Percentiles rank a stretch among this genome's conserved stretches.
Evolutionary conservation across 2,113 vertebrate species (phyloP).

Genomic region (Pungitius pungitius): DNA sequence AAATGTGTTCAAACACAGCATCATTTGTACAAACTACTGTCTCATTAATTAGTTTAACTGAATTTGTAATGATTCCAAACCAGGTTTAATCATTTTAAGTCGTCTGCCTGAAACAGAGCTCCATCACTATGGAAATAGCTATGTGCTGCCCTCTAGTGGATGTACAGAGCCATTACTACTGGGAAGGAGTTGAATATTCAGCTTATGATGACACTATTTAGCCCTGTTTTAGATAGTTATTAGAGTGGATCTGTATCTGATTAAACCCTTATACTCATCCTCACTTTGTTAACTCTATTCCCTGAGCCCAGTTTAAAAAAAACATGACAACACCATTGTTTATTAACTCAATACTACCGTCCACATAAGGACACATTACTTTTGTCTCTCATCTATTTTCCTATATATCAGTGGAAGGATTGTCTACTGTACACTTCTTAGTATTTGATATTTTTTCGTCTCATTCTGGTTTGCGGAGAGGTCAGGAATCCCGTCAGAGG

Average conservation of each 20-base stretch:
- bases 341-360: no score
- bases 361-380: no score
- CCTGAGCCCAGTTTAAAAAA: no score
- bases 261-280: no score
- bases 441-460: constrained; percentile 13
- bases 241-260: neutral
- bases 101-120: neutral
- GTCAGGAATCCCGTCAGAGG: neutral
- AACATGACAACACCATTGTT: no score
- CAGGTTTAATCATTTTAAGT: neutral
- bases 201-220: neutral
- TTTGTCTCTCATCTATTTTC: no score
- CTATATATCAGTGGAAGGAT: no score
- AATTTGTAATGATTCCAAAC: neutral
- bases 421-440: no score
- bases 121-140: constrained; percentile 30
- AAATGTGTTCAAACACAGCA: neutral
- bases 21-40: neutral
- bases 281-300: no score
- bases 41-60: neutral
- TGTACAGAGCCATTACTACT: constrained; percentile 8
- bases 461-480: constrained; percentile 26
- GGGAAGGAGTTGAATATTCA: neutral
- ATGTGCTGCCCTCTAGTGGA: constrained; percentile 69
- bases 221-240: neutral